A percentile compares a stretch with the other conserved stretches of the same genome.
Conservation (phyloP, 1,140 invertebrate genomes). For the Tetramorium alpestre region DNA sequence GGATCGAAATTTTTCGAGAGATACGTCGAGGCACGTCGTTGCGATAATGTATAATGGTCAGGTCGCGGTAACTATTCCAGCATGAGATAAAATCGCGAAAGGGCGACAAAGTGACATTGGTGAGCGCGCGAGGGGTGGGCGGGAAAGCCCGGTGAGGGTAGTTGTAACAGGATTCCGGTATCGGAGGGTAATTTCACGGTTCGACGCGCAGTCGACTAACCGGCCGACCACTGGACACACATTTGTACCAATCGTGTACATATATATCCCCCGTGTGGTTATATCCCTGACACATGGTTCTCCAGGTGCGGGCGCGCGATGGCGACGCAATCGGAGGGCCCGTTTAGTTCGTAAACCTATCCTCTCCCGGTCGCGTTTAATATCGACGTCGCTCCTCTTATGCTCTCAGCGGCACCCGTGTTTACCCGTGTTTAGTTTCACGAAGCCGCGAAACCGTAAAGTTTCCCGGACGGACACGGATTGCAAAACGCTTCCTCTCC, state of each 20-base stretch:
- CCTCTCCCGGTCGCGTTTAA: constrained; percentile 9
- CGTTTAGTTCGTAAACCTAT: constrained; percentile 6
- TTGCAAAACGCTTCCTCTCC: constrained; percentile 43
- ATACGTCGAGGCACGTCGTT: background rate
- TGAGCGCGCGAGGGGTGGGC: constrained; percentile 52
- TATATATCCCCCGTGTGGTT: constrained; percentile 27
- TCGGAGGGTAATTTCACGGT: constrained; percentile 73
- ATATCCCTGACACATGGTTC: background rate
- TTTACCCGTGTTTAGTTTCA: constrained; percentile 18
- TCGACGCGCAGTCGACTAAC: constrained; percentile 81
- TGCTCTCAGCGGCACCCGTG: background rate
- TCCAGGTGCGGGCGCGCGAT: constrained; percentile 31
- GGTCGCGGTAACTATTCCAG: background rate
- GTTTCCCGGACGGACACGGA: constrained; percentile 32
- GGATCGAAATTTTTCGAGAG: background rate
- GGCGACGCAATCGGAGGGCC: background rate
- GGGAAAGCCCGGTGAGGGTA: constrained; percentile 65
- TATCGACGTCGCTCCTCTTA: constrained; percentile 17
- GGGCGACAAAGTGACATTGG: background rate
- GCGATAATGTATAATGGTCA: background rate
- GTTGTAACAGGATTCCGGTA: constrained; percentile 66
- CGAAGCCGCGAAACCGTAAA: constrained; percentile 52
- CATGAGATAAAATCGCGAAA: constrained; percentile 44
- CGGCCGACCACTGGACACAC: constrained; percentile 69
- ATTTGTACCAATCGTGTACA: constrained; percentile 56